phyloP scores from a whole-genome alignment of 2,888 invertebrate genomes.

The Eilema sororculum region DNA sequence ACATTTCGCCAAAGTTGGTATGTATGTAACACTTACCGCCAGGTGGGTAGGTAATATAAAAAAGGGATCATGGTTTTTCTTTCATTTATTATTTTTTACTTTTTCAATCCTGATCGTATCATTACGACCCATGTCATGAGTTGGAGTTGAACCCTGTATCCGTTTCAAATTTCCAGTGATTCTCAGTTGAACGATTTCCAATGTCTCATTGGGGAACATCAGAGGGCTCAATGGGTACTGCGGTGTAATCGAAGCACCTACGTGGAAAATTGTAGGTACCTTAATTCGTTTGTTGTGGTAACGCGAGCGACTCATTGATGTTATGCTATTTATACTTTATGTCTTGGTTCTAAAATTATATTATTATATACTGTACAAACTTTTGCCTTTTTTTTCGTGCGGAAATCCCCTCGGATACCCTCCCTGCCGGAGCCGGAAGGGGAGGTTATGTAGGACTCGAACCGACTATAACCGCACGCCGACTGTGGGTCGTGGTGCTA shows the following conservation, averaged over 20 bases:
- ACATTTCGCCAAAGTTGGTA: not conserved
- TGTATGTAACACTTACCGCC: not conserved
- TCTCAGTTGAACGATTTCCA: slow-evolving; percentile 26
- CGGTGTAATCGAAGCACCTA: slow-evolving; percentile 37
- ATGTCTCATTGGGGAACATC: slow-evolving; percentile 24
- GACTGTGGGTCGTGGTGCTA: too few species aligned
- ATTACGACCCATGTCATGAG: not conserved
- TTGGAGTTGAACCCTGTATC: not conserved
- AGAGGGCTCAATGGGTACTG: slow-evolving; percentile 22
- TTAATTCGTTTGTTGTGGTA: slow-evolving; percentile 23
- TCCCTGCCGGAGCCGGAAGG: too few species aligned
- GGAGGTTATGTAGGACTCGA: too few species aligned
- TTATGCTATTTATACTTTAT: not conserved
- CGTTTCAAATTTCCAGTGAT: slow-evolving; percentile 4
- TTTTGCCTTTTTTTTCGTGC: too few species aligned
- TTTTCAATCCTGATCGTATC: not conserved
- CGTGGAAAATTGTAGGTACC: slow-evolving; percentile 35
- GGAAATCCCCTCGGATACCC: too few species aligned
- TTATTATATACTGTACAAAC: too few species aligned
- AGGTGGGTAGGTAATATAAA: not conserved
- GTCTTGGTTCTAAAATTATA: slow-evolving; percentile 2
- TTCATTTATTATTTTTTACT: not conserved
- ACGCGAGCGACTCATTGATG: slow-evolving; percentile 14
- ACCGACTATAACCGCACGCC: too few species aligned
- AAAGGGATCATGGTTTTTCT: not conserved